Conservation (phyloP, 2,888 invertebrate genomes). For the Villa cingulata region DNA sequence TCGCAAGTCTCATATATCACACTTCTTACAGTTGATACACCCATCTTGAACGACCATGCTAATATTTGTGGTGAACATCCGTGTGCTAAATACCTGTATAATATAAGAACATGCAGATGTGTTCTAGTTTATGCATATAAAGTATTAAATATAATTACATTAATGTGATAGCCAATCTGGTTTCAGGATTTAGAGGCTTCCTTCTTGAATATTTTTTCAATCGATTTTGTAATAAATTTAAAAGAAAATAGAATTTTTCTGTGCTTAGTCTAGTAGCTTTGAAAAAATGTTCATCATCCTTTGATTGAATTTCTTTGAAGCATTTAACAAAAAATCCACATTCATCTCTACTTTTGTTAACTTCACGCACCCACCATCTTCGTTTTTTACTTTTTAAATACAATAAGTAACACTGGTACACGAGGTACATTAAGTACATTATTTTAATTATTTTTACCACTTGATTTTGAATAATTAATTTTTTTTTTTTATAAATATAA, state of each 20-base stretch:
- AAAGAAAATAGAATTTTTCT: neutral
- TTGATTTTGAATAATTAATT: no score
- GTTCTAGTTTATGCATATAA: neutral
- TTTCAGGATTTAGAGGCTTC: neutral
- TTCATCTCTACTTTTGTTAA: no score
- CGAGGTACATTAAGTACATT: no score
- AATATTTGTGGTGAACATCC: neutral
- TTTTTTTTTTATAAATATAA: no score
- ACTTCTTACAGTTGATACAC: neutral
- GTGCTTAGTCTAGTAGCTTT: no score
- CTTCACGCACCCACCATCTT: no score
- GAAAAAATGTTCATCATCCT: no score
- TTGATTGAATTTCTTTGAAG: no score
- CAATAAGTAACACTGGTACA: no score
- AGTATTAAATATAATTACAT: neutral
- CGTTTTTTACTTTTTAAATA: neutral
- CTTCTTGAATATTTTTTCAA: neutral
- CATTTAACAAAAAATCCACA: no score
- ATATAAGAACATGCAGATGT: no score
- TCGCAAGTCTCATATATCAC: neutral
- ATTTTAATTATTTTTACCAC: no score
- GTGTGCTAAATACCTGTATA: conserved; percentile 3
- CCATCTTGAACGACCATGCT: neutral
- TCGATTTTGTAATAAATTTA: neutral
- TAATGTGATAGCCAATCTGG: neutral